Percentiles rank a stretch among this genome's conserved stretches.
These are phyloP conservation scores for Drosophila fungiperda DNA, from an alignment of 2,888 invertebrate genomes.

Conservation along the genomic window DNA sequence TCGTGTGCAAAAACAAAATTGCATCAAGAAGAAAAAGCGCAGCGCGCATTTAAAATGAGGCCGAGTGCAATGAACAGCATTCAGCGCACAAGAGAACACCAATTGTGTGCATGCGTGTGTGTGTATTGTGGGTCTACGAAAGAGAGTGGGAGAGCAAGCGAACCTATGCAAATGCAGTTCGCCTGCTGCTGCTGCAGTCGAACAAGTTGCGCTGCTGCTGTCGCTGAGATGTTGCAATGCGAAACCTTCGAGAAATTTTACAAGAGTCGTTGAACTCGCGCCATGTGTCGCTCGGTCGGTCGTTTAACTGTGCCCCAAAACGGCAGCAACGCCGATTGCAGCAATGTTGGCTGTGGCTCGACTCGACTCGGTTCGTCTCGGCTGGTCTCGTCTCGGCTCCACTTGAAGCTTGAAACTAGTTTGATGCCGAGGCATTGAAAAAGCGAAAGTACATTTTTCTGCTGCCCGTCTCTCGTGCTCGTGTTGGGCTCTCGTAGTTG, in stretches of 20 bases:
- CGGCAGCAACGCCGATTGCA: conserved; percentile 55
- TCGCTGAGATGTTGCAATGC: conserved; percentile 76
- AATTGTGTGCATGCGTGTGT: conserved; percentile 4
- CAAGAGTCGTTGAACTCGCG: conserved; percentile 83
- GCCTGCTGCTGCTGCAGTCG: conserved; percentile 53
- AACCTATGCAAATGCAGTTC: conserved; percentile 67
- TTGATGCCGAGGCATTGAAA: conserved; percentile 85
- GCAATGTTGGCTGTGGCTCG: conserved; percentile 70
- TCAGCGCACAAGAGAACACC: conserved; percentile 68
- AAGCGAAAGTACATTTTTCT: conserved; percentile 84
- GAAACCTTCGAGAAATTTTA: conserved; percentile 85
- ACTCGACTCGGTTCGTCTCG: conserved; percentile 25
- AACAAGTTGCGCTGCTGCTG: conserved; percentile 61
- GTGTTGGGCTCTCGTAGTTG: conserved; percentile 23
- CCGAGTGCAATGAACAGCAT: conserved; percentile 84
- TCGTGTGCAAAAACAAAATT: conserved; percentile 68
- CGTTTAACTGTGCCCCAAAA: conserved; percentile 69
- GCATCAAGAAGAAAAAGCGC: conserved; percentile 57
- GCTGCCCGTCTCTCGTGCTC: conserved; percentile 32
- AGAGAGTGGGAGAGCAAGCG: conserved; percentile 16
- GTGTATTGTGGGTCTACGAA: conserved; percentile 7
- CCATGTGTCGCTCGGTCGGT: conserved; percentile 43
- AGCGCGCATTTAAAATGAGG: conserved; percentile 72
- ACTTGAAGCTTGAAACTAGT: conserved; percentile 73
- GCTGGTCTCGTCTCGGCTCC: conserved; percentile 57